Percentiles rank a stretch among this genome's conserved stretches.
Conservation (phyloP, 2,797 vertebrate genomes). For the Scolopax rusticola region DNA sequence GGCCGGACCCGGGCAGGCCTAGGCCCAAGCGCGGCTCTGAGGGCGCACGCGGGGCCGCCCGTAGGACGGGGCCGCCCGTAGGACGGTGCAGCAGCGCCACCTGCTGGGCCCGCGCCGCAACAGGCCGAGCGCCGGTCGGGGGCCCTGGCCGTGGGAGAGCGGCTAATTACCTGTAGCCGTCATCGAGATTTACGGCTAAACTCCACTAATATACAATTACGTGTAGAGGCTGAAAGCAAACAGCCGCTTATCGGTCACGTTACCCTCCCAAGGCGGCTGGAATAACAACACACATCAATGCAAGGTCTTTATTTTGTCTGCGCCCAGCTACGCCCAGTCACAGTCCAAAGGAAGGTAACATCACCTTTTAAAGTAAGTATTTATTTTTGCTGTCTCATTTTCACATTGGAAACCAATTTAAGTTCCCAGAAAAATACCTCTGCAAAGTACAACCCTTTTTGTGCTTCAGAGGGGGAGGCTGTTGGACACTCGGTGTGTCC, state of each 20-base stretch:
- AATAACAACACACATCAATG: rapidly evolving
- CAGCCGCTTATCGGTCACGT: rapidly evolving
- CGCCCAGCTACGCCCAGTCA: rapidly evolving
- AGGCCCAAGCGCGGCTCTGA: background rate
- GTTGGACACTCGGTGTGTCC: rapidly evolving
- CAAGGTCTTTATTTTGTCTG: rapidly evolving
- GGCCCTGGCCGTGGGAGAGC: background rate
- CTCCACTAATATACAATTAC: rapidly evolving
- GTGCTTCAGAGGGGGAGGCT: background rate
- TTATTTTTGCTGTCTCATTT: background rate
- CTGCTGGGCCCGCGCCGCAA: background rate
- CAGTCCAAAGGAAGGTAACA: rapidly evolving
- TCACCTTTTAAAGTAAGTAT: background rate
- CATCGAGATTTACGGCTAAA: rapidly evolving
- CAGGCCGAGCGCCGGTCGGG: rapidly evolving
- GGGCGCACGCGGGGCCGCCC: too few relatives aligned
- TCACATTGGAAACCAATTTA: background rate
- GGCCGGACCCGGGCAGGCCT: background rate
- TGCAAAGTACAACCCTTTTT: too few relatives aligned
- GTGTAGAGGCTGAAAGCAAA: background rate
- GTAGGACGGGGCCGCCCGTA: background rate
- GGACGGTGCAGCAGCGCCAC: slow-evolving; percentile 17
- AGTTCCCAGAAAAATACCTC: background rate
- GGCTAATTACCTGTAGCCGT: rapidly evolving
- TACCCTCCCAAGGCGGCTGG: background rate